Conservation (phyloP, 92 coral and sea anemone genomes). For the Phymanthus crucifer region DNA sequence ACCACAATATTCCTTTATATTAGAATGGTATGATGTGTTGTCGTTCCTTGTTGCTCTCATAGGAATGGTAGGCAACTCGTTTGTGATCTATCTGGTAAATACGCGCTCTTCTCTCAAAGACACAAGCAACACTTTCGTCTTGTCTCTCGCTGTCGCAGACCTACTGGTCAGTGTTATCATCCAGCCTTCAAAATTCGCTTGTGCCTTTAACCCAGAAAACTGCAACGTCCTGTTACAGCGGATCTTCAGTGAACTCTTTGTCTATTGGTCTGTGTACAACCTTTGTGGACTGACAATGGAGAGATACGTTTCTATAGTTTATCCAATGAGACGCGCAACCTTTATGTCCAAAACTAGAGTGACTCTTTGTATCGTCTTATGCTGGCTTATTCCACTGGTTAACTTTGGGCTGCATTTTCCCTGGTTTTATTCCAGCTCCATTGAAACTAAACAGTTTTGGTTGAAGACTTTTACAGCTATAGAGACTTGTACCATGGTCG, state of each 20-base stretch:
- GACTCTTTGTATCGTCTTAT: constrained; percentile 1
- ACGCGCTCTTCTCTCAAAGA: constrained; percentile 33
- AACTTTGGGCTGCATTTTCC: constrained; percentile 45
- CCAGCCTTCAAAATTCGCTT: constrained; percentile 28
- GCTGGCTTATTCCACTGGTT: constrained; percentile 47
- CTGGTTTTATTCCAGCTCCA: constrained; percentile 50
- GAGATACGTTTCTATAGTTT: constrained; percentile 41
- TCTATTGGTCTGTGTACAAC: constrained; percentile 54
- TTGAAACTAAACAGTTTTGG: constrained; percentile 37
- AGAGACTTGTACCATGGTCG: constrained; percentile 29
- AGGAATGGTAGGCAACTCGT: constrained; percentile 32
- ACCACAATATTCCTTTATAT: neutral
- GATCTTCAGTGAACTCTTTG: constrained; percentile 31
- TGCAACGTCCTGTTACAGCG: constrained; percentile 28
- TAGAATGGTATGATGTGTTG: constrained; percentile 7
- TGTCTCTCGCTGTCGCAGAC: constrained; percentile 54
- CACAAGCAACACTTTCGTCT: constrained; percentile 28
- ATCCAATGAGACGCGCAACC: constrained; percentile 39
- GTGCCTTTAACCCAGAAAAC: neutral
- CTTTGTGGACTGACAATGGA: constrained; percentile 66
- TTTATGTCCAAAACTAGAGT: constrained; percentile 23
- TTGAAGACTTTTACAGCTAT: constrained; percentile 44
- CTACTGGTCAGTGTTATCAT: constrained; percentile 22
- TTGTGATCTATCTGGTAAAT: constrained; percentile 30
- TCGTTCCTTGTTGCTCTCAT: constrained; percentile 8